phyloP scores from a whole-genome alignment of 1,140 invertebrate species.

The Drosophila pallidifrons region DNA sequence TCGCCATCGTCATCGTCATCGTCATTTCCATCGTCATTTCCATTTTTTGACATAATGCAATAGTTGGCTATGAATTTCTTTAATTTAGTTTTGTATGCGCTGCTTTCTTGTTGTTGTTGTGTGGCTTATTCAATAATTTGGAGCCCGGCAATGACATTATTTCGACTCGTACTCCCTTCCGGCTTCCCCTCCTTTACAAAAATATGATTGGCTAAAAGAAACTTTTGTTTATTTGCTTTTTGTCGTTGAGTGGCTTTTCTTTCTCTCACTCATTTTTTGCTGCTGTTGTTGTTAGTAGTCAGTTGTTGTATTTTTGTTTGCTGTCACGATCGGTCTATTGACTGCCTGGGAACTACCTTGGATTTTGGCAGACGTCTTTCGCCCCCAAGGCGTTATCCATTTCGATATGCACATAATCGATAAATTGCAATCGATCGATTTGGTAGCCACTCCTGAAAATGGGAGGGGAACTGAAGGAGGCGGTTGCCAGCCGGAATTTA shows the following conservation, averaged over 20 bases:
- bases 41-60: constrained; percentile 69
- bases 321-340: constrained; percentile 36
- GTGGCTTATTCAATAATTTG: constrained; percentile 66
- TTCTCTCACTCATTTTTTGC: constrained; percentile 8
- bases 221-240: constrained; percentile 28
- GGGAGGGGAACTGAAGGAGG: not conserved
- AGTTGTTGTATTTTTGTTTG: constrained; percentile 12
- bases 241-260: not conserved
- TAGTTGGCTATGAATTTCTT: constrained; percentile 73
- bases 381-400: constrained; percentile 33
- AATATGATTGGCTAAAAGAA: constrained; percentile 38
- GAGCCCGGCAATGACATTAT: constrained; percentile 50
- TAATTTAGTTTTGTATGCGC: constrained; percentile 44
- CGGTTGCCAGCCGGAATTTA: constrained; percentile 60
- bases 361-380: constrained; percentile 2
- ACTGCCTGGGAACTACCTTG: constrained; percentile 26
- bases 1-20: constrained; percentile 34
- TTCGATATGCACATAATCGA: constrained; percentile 73
- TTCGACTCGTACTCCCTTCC: constrained; percentile 25
- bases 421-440: constrained; percentile 62
- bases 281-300: not conserved
- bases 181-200: not conserved
- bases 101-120: constrained; percentile 32
- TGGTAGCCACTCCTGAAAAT: constrained; percentile 15
- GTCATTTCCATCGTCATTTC: constrained; percentile 64